Percentiles rank a stretch among this genome's conserved stretches.
Conservation (phyloP, 2,888 invertebrate genomes). For the Melanotus villosus region DNA sequence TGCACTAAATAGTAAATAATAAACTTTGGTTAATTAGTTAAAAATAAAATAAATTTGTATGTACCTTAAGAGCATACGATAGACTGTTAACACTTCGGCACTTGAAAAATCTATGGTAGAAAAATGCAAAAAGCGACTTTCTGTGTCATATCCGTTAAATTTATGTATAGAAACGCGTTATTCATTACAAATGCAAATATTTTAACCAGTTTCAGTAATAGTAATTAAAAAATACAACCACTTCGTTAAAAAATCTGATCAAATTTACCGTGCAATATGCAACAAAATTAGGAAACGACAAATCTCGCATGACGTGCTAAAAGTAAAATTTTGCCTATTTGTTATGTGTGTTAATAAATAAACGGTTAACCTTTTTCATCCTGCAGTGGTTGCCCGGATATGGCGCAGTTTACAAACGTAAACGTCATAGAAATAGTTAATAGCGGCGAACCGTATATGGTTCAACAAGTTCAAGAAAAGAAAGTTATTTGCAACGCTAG, state of each 20-base stretch:
- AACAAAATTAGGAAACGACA: not conserved
- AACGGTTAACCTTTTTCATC: no score
- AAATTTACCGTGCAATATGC: no score
- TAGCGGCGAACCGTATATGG: constrained; percentile 2
- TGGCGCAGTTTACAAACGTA: not conserved
- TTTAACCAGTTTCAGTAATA: not conserved
- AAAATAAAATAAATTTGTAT: no score
- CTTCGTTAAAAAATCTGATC: no score
- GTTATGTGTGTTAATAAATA: no score
- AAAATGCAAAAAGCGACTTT: not conserved
- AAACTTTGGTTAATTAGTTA: no score
- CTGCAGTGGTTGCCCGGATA: not conserved
- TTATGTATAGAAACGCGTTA: not conserved
- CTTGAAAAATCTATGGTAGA: no score
- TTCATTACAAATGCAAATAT: not conserved
- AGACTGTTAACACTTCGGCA: no score
- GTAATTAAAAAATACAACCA: not conserved
- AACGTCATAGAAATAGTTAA: constrained; percentile 14
- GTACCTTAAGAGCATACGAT: no score
- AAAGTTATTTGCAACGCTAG: constrained; percentile 18
- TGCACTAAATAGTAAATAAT: not conserved
- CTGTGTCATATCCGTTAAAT: not conserved
- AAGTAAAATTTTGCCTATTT: no score
- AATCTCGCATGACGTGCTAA: not conserved
- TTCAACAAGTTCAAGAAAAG: constrained; percentile 24